These are phyloP conservation scores for Scaptomyza flava DNA, from an alignment of 2,888 invertebrate genomes.

Conservation along the genomic window DNA sequence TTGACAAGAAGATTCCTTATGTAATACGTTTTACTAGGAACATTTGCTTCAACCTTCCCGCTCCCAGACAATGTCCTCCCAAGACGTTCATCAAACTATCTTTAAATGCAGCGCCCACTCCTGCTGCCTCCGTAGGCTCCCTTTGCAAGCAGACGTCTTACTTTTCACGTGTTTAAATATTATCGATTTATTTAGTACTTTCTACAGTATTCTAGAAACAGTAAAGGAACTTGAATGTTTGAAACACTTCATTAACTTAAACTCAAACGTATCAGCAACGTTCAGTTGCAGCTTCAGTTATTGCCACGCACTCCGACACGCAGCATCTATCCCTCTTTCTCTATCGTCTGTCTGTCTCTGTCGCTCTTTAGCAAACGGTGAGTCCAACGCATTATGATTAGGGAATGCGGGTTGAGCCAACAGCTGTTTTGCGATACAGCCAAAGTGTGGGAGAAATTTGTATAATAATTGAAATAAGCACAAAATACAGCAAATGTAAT, in stretches of 20 bases:
- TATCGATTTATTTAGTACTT: no score
- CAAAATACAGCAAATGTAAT: constrained; percentile 44
- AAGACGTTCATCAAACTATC: no score
- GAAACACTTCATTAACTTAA: neutral
- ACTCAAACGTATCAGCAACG: neutral
- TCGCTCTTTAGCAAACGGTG: constrained; percentile 11
- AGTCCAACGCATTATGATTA: constrained; percentile 47
- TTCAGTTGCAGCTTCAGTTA: constrained; percentile 27
- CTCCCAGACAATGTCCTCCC: no score
- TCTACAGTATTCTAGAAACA: no score
- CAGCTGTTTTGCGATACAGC: constrained; percentile 33
- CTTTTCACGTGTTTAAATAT: no score
- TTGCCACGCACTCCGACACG: constrained; percentile 32
- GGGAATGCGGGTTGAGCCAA: constrained; percentile 48
- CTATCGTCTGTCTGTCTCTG: neutral
- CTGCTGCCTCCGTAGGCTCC: no score
- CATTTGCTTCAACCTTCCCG: no score
- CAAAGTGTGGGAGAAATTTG: constrained; percentile 64
- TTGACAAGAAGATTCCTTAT: no score
- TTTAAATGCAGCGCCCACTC: no score
- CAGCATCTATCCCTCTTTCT: neutral
- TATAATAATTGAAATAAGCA: constrained; percentile 12
- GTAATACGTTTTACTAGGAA: no score
- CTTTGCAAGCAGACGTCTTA: no score
- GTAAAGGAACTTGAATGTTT: no score